These are phyloP conservation scores for Pelosia muscerda DNA, from an alignment of 2,888 invertebrate species.

Conservation along the genomic window DNA sequence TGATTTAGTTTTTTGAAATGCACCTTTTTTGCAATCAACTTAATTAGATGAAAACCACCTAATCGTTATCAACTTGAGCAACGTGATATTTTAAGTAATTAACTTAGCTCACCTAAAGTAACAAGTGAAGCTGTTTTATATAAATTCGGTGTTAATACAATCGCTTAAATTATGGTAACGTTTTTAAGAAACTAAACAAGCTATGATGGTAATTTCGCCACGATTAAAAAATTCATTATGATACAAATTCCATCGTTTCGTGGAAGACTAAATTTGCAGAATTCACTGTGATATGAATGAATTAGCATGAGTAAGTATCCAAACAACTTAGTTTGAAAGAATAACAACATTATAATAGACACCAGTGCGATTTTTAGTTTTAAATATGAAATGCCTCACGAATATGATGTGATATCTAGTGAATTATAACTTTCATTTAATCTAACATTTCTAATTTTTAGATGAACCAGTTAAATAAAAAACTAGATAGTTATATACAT, in stretches of 20 bases:
- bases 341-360: not conserved
- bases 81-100: not conserved
- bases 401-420: conserved; percentile 1
- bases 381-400: not conserved
- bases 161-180: not conserved
- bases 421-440: not conserved
- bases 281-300: not conserved
- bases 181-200: not conserved
- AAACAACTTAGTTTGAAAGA: not conserved
- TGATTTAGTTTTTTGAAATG: not conserved
- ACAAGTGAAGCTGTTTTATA: not conserved
- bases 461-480: not conserved
- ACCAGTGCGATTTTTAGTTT: not conserved
- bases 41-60: not conserved
- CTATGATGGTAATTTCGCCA: not conserved
- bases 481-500: not conserved
- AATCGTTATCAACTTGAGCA: not conserved
- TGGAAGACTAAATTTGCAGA: not conserved
- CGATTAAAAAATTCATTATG: not conserved
- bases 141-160: not conserved
- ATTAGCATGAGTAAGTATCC: not conserved
- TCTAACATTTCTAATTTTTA: not conserved
- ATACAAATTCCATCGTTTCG: not conserved
- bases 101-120: not conserved
- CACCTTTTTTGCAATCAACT: not conserved